Percentiles rank a stretch among this genome's conserved stretches.
phyloP scores from a whole-genome alignment of 2,797 vertebrate species.

The Sebastes taczanowskii region DNA sequence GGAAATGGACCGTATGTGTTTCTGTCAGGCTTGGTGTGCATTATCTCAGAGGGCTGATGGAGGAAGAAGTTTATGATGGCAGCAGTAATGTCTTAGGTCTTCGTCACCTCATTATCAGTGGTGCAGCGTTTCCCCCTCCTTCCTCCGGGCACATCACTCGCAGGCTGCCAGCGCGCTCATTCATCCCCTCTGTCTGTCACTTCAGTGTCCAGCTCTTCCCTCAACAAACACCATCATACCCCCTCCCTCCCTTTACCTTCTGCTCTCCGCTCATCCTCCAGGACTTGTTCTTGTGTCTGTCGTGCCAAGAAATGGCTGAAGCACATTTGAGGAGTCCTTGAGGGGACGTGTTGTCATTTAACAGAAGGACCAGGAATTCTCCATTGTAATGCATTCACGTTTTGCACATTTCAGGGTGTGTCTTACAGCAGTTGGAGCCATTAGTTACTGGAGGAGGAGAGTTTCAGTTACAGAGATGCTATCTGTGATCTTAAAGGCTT shows the following conservation, averaged over 20 bases:
- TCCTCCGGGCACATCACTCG: constrained; percentile 29
- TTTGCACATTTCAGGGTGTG: constrained; percentile 20
- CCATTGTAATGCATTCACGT: constrained; percentile 6
- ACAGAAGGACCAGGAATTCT: constrained; percentile 7
- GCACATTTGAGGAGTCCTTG: constrained; percentile 7
- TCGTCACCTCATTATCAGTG: constrained; percentile 57
- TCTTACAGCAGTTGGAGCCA: neutral
- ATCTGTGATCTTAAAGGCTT: neutral
- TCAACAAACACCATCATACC: constrained; percentile 16
- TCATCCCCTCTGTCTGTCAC: constrained; percentile 50
- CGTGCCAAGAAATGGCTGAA: constrained; percentile 25
- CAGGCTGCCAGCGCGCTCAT: constrained; percentile 45
- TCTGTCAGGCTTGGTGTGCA: neutral
- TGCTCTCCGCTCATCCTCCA: constrained; percentile 33
- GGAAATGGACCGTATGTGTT: neutral
- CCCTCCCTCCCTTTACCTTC: constrained; percentile 12
- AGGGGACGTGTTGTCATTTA: constrained; percentile 15
- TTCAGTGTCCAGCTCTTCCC: constrained; percentile 36
- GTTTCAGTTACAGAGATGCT: neutral
- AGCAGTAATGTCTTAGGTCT: constrained; percentile 27
- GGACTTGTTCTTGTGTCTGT: constrained; percentile 6
- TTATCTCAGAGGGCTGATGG: constrained; percentile 7
- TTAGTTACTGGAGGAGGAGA: constrained; percentile 2
- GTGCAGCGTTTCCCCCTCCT: constrained; percentile 37
- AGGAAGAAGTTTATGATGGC: constrained; percentile 21